phyloP scores from a whole-genome alignment of 2,113 vertebrate genomes.

The cattle (Bos taurus) region DNA sequence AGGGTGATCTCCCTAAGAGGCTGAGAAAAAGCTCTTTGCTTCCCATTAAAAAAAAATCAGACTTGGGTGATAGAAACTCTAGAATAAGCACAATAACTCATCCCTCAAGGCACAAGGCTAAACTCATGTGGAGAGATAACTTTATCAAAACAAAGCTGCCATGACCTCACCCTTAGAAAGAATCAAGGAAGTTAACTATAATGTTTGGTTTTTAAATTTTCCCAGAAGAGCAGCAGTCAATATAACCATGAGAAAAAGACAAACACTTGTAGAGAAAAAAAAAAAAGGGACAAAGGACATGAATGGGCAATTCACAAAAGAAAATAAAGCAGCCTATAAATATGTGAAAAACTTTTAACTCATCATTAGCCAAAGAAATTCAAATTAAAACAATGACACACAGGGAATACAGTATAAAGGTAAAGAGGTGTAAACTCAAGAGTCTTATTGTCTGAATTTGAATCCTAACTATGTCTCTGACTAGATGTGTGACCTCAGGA shows the following conservation, averaged over 20 bases:
- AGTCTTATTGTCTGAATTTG: background rate
- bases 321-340: background rate
- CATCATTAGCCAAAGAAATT: constrained; percentile 10
- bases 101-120: background rate
- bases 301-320: background rate
- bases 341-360: constrained; percentile 7
- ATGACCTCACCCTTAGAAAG: background rate
- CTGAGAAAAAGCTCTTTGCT: background rate
- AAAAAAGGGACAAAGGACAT: background rate
- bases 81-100: background rate
- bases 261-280: background rate
- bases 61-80: background rate
- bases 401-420: background rate
- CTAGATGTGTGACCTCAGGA: background rate
- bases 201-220: constrained; percentile 6
- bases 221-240: background rate
- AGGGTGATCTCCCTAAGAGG: background rate
- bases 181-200: constrained; percentile 32
- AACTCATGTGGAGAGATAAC: background rate
- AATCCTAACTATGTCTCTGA: background rate
- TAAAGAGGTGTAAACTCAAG: background rate
- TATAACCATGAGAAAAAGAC: background rate
- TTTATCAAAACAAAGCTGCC: background rate
- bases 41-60: background rate
- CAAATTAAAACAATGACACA: background rate